Conservation (phyloP, 1,140 invertebrate genomes). For the Teleopsis dalmanni region DNA sequence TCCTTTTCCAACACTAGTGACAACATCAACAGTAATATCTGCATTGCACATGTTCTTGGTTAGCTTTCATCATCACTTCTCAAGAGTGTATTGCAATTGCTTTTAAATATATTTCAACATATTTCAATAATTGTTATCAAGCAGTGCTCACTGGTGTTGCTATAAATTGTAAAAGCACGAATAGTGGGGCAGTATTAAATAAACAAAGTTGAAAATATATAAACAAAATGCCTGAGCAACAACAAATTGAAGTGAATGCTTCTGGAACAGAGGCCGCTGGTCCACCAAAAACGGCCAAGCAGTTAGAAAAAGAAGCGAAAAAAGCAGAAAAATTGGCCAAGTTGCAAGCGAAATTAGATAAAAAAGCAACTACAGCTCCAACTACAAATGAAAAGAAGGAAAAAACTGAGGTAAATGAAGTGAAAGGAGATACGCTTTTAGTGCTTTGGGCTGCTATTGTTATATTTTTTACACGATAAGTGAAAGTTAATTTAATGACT, state of each 20-base stretch:
- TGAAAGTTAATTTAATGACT: constrained; percentile 20
- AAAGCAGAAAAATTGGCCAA: constrained; percentile 86
- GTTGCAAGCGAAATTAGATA: constrained; percentile 83
- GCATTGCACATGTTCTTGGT: neutral
- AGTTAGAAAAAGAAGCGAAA: constrained; percentile 82
- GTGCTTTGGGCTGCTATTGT: neutral
- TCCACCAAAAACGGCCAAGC: constrained; percentile 73
- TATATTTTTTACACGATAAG: constrained; percentile 2
- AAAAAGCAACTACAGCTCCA: constrained; percentile 53
- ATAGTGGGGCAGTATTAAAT: neutral
- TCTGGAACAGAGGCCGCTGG: constrained; percentile 17
- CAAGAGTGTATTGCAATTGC: neutral
- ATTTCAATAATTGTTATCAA: neutral
- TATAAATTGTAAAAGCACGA: neutral
- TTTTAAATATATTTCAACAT: too few relatives aligned
- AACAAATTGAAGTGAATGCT: constrained; percentile 5
- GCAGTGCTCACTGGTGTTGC: neutral
- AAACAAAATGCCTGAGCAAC: constrained; percentile 8
- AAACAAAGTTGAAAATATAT: neutral
- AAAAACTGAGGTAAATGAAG: constrained; percentile 50
- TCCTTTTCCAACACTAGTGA: too few relatives aligned
- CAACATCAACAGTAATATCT: too few relatives aligned
- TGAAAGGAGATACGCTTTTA: neutral
- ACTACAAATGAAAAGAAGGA: constrained; percentile 53
- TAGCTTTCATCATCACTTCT: neutral